Evolutionary conservation across 2,888 invertebrate species (phyloP), one percentile per base, ranked within the genome.

Genomic region (Girardia tigrina): DNA sequence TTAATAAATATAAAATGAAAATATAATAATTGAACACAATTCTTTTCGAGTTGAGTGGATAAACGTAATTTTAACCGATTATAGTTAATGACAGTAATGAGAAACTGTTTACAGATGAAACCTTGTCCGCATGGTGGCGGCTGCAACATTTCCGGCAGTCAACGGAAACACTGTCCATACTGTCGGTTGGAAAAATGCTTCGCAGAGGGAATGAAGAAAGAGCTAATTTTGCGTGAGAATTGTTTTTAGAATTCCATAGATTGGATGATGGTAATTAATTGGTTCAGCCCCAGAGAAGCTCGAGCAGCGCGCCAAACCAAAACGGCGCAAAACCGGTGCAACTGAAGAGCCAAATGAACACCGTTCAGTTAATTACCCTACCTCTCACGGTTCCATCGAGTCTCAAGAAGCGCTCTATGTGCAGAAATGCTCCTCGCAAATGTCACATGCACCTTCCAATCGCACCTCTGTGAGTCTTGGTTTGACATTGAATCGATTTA

Each of bases 131-230:
- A 77, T 27, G 77, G 76, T 16, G 77, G 77, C 29, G 26, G 42
- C n/a, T 77, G 77, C 56, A 70, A 77, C 69, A 69, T 77, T 1
- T 69, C 70, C 27, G 77, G 77, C n/a, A 56, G 72, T 71, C 77
- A 77, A 23, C 14, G 77, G n/a, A 77, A 77, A 71, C 77, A 77
- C 29, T 77, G 77, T 28, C 77, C 77, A 1, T 72, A 77, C 14
- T 77, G 77, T 69, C 77, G 77, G 16, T 71, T 77, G 26, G 77
- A 77, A 72, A 77, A 77, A 56, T 77, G 77, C 28, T 70, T 77
- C 14, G 27, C 29, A 1, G 29, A 42, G 6, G 77, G 77, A n/a
- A 77, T 77, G 77, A 77, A 77, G 29, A 77, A 77, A 27, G 77
- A 77, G 29, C 36, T 77, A 26, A 77, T 77, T 8, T 28, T 77